These are phyloP conservation scores for Vidua chalybeata DNA, from an alignment of 2,113 vertebrate species.

Conservation along the genomic window DNA sequence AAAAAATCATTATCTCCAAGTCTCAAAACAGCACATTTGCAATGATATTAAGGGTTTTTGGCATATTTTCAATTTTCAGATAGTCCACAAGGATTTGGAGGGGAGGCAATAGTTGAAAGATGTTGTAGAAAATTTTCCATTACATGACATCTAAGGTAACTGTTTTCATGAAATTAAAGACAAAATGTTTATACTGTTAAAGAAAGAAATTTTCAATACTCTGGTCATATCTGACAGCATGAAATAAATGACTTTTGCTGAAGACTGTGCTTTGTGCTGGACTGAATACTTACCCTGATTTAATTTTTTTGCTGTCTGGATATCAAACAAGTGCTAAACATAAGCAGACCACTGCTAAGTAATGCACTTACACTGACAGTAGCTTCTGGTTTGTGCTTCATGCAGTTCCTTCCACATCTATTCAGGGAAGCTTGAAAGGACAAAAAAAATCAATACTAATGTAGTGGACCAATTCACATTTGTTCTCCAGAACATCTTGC, in stretches of 20 bases:
- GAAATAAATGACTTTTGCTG: neutral
- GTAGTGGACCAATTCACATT: conserved; percentile 35
- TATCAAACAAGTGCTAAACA: neutral
- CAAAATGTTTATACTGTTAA: neutral
- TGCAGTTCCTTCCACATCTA: conserved; percentile 66
- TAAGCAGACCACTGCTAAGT: neutral
- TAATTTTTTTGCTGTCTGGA: neutral
- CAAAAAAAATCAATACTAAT: conserved; percentile 65
- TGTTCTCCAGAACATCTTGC: conserved; percentile 27
- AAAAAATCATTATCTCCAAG: neutral
- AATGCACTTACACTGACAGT: neutral
- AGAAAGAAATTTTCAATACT: neutral
- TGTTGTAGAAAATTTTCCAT: neutral
- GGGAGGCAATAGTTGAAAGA: neutral
- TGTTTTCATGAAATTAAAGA: neutral
- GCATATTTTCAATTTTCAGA: neutral
- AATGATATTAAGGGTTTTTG: neutral
- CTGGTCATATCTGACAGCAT: neutral
- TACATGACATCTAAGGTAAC: neutral
- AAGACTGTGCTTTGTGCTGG: neutral
- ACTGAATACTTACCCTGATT: neutral
- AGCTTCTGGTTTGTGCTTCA: conserved; percentile 21
- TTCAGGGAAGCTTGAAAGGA: conserved; percentile 50
- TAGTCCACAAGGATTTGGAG: neutral
- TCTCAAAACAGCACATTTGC: neutral